Percentiles rank a stretch among this genome's conserved stretches.
These are phyloP conservation scores for Vireo griseus DNA, from an alignment of 2,797 vertebrate species.

Conservation along the genomic window DNA sequence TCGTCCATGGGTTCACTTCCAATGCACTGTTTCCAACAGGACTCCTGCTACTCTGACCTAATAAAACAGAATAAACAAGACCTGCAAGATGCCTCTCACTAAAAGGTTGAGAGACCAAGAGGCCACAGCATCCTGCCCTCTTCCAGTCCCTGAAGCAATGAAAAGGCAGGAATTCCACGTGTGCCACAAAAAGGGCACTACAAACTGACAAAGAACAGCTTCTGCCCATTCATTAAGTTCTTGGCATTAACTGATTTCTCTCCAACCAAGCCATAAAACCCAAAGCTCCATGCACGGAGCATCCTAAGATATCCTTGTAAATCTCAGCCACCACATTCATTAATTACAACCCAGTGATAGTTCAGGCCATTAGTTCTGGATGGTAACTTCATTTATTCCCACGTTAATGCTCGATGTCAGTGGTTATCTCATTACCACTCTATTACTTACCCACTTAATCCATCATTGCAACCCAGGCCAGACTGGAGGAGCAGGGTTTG, in stretches of 20 bases:
- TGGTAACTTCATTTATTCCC: conserved; percentile 75
- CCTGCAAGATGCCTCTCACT: background rate
- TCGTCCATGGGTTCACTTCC: background rate
- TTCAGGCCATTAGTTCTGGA: conserved; percentile 71
- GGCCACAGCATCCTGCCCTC: background rate
- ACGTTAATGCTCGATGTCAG: conserved; percentile 67
- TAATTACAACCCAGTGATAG: conserved; percentile 70
- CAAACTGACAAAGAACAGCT: background rate
- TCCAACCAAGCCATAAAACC: conserved; percentile 58
- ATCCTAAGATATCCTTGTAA: conserved; percentile 73
- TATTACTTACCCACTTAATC: conserved; percentile 67
- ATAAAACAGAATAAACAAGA: background rate
- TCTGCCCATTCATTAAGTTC: conserved; percentile 35
- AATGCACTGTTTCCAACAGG: background rate
- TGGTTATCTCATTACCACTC: conserved; percentile 72
- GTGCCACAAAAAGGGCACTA: background rate
- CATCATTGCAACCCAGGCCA: conserved; percentile 30
- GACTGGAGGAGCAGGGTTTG: background rate
- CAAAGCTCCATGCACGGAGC: conserved; percentile 49
- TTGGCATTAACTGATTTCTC: conserved; percentile 56
- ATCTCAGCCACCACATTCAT: conserved; percentile 63
- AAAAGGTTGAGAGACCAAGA: background rate
- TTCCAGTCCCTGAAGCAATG: background rate
- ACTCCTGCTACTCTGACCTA: background rate
- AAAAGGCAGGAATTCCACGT: background rate